A percentile compares a stretch with the other conserved stretches of the same genome.
These are phyloP conservation scores for Stramonita haemastoma DNA, from an alignment of 2,888 invertebrate species.

Conservation along the genomic window DNA sequence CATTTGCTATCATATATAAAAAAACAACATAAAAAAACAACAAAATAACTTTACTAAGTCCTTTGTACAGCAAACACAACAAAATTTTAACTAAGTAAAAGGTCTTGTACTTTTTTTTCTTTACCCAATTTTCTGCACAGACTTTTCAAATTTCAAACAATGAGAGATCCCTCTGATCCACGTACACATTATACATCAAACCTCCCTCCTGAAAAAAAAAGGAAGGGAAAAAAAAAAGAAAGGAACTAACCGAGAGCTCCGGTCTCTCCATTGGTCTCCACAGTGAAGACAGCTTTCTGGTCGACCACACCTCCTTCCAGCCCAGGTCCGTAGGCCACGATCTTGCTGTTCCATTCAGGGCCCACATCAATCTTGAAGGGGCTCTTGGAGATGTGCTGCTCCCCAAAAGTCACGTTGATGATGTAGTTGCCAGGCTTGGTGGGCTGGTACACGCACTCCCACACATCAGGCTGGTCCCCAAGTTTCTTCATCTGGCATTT, in stretches of 20 bases:
- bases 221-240: background rate
- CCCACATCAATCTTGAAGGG: conserved; percentile 86
- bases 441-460: conserved; percentile 86
- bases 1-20: too few relatives aligned
- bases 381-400: conserved; percentile 88
- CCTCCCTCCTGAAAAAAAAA: too few relatives aligned
- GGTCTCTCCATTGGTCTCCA: conserved; percentile 93
- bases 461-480: conserved; percentile 75
- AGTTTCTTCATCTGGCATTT: conserved; percentile 82
- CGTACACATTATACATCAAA: too few relatives aligned
- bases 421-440: conserved; percentile 88
- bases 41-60: too few relatives aligned
- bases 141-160: too few relatives aligned
- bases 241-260: conserved; percentile 84
- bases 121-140: too few relatives aligned
- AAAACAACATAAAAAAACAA: too few relatives aligned
- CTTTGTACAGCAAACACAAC: too few relatives aligned
- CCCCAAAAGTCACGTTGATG: conserved; percentile 88
- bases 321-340: conserved; percentile 91
- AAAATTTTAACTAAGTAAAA: too few relatives aligned
- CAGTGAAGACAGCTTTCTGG: conserved; percentile 91
- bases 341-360: conserved; percentile 88
- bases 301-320: conserved; percentile 88
- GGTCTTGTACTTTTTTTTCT: too few relatives aligned
- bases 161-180: too few relatives aligned